phyloP scores from a whole-genome alignment of 2,797 vertebrate species.

The Phyllotis vaccarum region DNA sequence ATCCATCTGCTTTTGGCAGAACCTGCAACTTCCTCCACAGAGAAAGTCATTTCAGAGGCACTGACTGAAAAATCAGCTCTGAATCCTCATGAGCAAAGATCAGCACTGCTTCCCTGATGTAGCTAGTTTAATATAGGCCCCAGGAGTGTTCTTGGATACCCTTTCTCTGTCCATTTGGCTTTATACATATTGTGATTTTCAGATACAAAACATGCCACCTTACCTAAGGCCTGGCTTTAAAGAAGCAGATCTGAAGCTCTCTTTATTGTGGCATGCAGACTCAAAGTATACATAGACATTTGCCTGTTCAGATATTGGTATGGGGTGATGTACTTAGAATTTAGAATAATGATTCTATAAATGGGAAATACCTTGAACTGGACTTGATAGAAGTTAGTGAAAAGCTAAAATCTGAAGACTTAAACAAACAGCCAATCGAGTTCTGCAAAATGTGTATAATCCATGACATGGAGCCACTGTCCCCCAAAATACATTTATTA shows the following conservation, averaged over 20 bases:
- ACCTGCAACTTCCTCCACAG: not conserved
- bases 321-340: not conserved
- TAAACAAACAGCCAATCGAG: not conserved
- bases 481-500: not conserved
- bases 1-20: slow-evolving; percentile 60
- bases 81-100: slow-evolving; percentile 49
- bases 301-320: slow-evolving; percentile 5
- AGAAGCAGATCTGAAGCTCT: not conserved
- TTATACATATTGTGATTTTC: slow-evolving; percentile 37
- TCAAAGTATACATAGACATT: not conserved
- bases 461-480: not conserved
- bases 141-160: slow-evolving; percentile 23
- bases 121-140: not conserved
- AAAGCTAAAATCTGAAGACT: slow-evolving; percentile 27
- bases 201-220: slow-evolving; percentile 20
- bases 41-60: slow-evolving; percentile 41
- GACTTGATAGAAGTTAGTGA: not conserved
- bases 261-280: not conserved
- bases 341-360: slow-evolving; percentile 9
- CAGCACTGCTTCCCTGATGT: not conserved
- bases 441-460: not conserved
- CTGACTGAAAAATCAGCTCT: slow-evolving; percentile 42
- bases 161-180: not conserved
- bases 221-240: slow-evolving; percentile 50
- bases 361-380: not conserved